Evolutionary conservation across 2,797 vertebrate species (phyloP), one percentile per base, ranked within the genome.

Genomic region (Mastacembelus armatus): DNA sequence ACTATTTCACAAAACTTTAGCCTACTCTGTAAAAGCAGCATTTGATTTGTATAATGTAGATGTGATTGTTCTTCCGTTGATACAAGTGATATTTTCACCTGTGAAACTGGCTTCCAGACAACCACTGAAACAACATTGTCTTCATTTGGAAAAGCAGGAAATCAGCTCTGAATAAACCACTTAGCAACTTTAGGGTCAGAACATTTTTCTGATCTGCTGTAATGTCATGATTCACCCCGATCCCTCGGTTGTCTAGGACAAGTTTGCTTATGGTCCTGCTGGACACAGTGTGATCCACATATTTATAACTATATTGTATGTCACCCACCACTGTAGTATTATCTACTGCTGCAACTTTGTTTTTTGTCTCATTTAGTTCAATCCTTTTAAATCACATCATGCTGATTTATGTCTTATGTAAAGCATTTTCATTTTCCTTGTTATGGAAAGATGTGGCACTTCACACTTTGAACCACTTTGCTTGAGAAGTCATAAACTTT

Each of bases 31-130:
- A 24, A 14, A 24, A 43, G 18, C 27, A 8, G 19, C 10, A 16
- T 19, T 19, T 59, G 10, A 29, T 16, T 14, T 62, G 51, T 40
- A 16, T 66, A 56, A 56, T 32, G 5, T 11, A 52, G 22, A 26
- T 8, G 3, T 22, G 11, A 65, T 39, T 14, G n/a, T 32, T 45
- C 15, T 47, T 35, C 2, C 18, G 4, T 24, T 26, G 1, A 35
- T 36, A 15, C 7, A 54, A 39, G n/a, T 21, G 21, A 43, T 51
- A n/a, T 5, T 7, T 48, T 44, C 7, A 19, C 21, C 4, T 22
- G 1, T 3, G 0, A 47, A 58, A 54, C 27, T 5, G 7, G 4
- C 40, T 57, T 58, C 32, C 4, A 12, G 21, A 8, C 5, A 5
- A 30, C 11, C 4, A 56, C 40, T 24, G 8, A 42, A 0, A 48